Percentiles rank a stretch among this genome's conserved stretches.
These are phyloP conservation scores for Megamerina dolium DNA, from an alignment of 2,888 invertebrate genomes.

Conservation along the genomic window DNA sequence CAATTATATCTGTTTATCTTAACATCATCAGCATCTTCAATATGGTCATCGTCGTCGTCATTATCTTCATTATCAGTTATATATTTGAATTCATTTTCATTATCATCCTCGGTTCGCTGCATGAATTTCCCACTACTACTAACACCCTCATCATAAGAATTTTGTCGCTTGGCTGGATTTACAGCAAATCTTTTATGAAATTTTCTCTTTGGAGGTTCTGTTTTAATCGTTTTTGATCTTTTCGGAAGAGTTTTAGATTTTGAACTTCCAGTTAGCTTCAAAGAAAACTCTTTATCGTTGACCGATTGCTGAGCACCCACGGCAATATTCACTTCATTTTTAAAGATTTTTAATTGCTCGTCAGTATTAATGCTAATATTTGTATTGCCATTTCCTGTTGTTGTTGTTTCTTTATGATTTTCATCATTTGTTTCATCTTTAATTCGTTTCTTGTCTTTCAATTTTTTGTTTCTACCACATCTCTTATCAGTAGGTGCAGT, in stretches of 20 bases:
- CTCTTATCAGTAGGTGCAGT: too few relatives aligned
- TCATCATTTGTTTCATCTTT: too few relatives aligned
- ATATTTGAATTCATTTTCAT: slow-evolving; percentile 17
- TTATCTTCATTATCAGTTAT: slow-evolving; percentile 8
- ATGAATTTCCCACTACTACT: slow-evolving; percentile 3
- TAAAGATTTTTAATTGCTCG: slow-evolving; percentile 1
- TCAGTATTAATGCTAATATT: neutral
- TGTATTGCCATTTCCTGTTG: neutral
- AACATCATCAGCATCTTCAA: slow-evolving; percentile 1
- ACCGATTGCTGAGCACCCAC: neutral
- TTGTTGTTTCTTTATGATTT: too few relatives aligned
- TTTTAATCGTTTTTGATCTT: slow-evolving; percentile 31
- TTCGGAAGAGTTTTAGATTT: slow-evolving; percentile 23
- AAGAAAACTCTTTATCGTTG: neutral
- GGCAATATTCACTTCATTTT: slow-evolving; percentile 4
- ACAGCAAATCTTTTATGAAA: slow-evolving; percentile 22
- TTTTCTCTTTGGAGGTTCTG: slow-evolving; percentile 26
- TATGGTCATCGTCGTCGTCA: slow-evolving; percentile 11
- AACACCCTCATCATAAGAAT: slow-evolving; percentile 1
- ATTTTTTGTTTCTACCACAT: too few relatives aligned
- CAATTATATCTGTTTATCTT: slow-evolving; percentile 9
- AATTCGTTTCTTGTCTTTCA: too few relatives aligned
- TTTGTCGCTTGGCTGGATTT: slow-evolving; percentile 7
- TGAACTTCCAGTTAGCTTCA: slow-evolving; percentile 17
- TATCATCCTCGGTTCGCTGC: slow-evolving; percentile 16